Base-by-base conservation (phyloP, 2,797 vertebrate genomes). In the Crocodylus rhombifer region DNA sequence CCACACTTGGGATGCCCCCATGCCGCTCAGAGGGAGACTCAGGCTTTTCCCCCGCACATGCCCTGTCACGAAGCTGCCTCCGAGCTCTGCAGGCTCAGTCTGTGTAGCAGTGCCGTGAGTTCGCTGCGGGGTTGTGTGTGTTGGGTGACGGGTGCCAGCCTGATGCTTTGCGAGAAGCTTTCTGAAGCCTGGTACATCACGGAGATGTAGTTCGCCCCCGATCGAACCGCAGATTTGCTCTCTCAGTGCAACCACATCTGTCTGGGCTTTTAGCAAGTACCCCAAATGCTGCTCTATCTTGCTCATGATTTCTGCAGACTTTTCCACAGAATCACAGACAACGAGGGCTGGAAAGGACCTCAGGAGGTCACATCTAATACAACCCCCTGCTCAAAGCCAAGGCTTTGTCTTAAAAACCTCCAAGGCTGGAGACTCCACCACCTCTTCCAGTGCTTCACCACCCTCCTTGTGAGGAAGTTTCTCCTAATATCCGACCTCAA, bases 221-320 rank as follows among this genome's bases (percentile, higher is more conserved):
- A 86, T 91, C 84, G 91, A 96, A 36, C 57, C 84, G 73, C 91
- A 89, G 91, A 84, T 95, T 80, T 86, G 90, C 69, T 80, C 69
- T 87, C 86, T 93, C 73, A 51, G 3, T 75, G 26, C n/a, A n/a
- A 93, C 80, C 94, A 96, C 94, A 85, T 76, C 75, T 58, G 16
- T 80, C 33, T 80, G 30, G 23, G 67, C 65, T 92, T 78, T 76
- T 90, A 79, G 95, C 92, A 78, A 69, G 42, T 62, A 62, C 84
- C 51, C 87, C 86, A 90, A 93, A 91, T 14, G 77, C 1, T 78
- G 17, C 78, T 91, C 74, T 87, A 62, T 69, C 94, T 69, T 76
- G 77, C 90, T 95, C 80, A 42, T 42, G 42, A 42, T 65, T 65
- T 30, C 64, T 10, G n/a, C 17, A n/a, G n/a, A 18, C 64, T 65